Evolutionary conservation across 2,797 vertebrate genomes (phyloP).

Genomic region (Danionella dracula): DNA sequence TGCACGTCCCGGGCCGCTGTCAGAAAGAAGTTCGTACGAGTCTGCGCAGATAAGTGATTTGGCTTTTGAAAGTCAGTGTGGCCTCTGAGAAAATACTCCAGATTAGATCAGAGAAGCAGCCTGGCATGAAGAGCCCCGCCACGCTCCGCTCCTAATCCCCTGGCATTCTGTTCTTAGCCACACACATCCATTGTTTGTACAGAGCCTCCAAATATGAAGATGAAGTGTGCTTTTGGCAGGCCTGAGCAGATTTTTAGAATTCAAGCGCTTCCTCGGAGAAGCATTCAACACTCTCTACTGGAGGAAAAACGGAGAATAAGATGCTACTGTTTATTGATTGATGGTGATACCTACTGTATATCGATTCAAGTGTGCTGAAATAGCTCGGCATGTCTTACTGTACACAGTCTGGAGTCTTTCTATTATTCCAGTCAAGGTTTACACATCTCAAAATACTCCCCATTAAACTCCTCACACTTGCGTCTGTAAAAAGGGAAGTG

Average conservation of each 20-base stretch:
- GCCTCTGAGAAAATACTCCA: conserved; percentile 19
- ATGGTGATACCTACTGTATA: background rate
- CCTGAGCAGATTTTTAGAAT: background rate
- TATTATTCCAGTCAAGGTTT: background rate
- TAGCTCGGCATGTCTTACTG: too few relatives aligned
- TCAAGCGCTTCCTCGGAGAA: conserved; percentile 33
- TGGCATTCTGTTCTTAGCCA: background rate
- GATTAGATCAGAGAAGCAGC: conserved; percentile 43
- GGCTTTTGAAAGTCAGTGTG: conserved; percentile 3
- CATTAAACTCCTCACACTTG: background rate
- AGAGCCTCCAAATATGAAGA: background rate
- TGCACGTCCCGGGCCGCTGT: conserved; percentile 24
- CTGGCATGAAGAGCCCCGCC: conserved; percentile 13
- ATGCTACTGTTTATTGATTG: background rate
- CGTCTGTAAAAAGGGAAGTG: background rate
- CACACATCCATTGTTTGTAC: background rate
- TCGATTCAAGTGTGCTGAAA: too few relatives aligned
- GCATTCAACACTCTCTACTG: conserved; percentile 66
- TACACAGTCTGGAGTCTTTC: background rate
- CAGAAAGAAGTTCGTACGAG: conserved; percentile 24
- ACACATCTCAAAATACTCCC: background rate
- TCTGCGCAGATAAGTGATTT: conserved; percentile 22
- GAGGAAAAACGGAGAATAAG: conserved; percentile 34
- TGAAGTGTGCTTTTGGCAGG: background rate
- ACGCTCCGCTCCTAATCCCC: background rate